Conservation (phyloP, 2,797 vertebrate species). For the Platyrinchus mystaceus region DNA sequence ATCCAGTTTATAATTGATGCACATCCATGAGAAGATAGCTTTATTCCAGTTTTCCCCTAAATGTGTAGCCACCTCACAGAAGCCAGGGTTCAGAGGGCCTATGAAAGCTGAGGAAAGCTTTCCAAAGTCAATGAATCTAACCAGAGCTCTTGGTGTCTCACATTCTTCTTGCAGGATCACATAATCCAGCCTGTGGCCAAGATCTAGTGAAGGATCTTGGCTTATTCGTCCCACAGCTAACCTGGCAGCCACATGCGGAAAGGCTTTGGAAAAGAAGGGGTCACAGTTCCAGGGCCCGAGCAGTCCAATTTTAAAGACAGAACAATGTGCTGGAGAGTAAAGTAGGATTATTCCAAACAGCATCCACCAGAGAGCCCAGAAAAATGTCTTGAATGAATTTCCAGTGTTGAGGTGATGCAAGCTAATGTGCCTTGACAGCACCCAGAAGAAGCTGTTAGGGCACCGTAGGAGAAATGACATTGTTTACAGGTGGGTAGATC, state of each 20-base stretch:
- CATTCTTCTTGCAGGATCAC: slow-evolving; percentile 86
- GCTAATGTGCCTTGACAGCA: slow-evolving; percentile 59
- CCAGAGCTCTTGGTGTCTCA: slow-evolving; percentile 80
- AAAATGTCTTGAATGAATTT: slow-evolving; percentile 52
- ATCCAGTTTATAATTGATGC: slow-evolving; percentile 83
- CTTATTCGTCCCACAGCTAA: slow-evolving; percentile 85
- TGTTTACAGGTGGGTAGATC: slow-evolving; percentile 61
- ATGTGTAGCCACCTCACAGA: slow-evolving; percentile 85
- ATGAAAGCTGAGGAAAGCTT: slow-evolving; percentile 83
- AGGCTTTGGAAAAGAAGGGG: slow-evolving; percentile 85
- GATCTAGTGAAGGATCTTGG: slow-evolving; percentile 76
- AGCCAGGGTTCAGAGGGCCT: slow-evolving; percentile 88
- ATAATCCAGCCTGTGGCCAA: slow-evolving; percentile 79
- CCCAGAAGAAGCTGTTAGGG: slow-evolving; percentile 68
- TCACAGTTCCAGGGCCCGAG: slow-evolving; percentile 90
- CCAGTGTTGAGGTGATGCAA: slow-evolving; percentile 49
- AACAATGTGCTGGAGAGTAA: slow-evolving; percentile 74
- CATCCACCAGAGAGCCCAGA: slow-evolving; percentile 71
- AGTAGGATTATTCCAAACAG: slow-evolving; percentile 75
- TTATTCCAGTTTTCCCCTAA: slow-evolving; percentile 89
- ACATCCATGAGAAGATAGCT: slow-evolving; percentile 89
- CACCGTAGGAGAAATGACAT: slow-evolving; percentile 78
- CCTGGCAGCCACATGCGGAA: slow-evolving; percentile 81
- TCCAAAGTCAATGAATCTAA: slow-evolving; percentile 79
- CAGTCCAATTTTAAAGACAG: slow-evolving; percentile 82